These are phyloP conservation scores for Trachelus tabidus DNA, from an alignment of 2,888 invertebrate genomes.

Conservation along the genomic window DNA sequence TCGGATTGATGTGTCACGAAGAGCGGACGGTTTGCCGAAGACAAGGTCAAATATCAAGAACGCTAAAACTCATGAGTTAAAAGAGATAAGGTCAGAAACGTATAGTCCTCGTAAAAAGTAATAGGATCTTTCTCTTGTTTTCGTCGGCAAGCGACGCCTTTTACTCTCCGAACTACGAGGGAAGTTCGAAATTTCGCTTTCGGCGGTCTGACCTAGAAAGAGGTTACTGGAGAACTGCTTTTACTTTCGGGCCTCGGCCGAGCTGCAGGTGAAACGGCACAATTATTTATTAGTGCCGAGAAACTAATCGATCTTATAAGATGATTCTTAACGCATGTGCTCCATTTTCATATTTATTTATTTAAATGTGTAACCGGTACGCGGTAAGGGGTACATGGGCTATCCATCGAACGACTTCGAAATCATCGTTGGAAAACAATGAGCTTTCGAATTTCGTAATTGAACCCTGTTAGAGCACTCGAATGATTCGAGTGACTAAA, in stretches of 20 bases:
- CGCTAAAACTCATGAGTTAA: no score
- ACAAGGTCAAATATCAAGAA: background rate
- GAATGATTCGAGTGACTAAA: no score
- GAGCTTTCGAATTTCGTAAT: no score
- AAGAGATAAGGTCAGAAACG: background rate
- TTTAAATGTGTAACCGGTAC: no score
- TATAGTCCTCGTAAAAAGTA: no score
- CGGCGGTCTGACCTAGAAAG: background rate
- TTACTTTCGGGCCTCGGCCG: background rate
- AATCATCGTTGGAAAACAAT: no score
- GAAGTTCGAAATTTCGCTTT: background rate
- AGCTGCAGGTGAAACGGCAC: background rate
- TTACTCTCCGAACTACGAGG: no score
- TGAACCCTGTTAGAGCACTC: no score
- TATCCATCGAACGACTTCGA: no score
- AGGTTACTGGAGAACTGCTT: background rate
- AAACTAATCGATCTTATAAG: background rate
- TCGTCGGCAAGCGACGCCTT: no score
- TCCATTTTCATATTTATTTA: background rate
- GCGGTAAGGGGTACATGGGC: no score
- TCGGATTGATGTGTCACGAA: background rate
- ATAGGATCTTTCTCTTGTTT: no score
- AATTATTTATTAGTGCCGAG: background rate
- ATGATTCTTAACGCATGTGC: background rate
- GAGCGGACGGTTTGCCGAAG: background rate